phyloP scores from a whole-genome alignment of 2,797 vertebrate genomes.

The Epinephelus coioides region DNA sequence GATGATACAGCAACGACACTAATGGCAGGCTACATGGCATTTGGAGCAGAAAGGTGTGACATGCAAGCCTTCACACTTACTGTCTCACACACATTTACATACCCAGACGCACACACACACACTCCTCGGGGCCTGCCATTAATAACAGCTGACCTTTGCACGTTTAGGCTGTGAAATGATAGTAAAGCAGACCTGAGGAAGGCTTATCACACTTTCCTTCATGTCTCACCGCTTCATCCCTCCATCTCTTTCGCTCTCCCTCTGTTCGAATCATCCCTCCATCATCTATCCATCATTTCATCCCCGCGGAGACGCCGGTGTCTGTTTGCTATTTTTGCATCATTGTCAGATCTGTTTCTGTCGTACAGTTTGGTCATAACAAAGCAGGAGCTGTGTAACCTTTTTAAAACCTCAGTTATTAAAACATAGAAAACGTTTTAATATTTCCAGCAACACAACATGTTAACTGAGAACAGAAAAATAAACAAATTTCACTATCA shows the following conservation, averaged over 20 bases:
- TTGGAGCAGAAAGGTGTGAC: slow-evolving; percentile 84
- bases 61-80: slow-evolving; percentile 70
- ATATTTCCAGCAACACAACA: too few relatives aligned
- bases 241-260: slow-evolving; percentile 8
- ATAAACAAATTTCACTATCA: too few relatives aligned
- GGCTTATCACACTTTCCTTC: slow-evolving; percentile 46
- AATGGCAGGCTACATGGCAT: slow-evolving; percentile 72
- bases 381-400: not conserved
- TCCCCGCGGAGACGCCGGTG: not conserved
- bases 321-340: slow-evolving; percentile 19
- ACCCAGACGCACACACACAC: slow-evolving; percentile 31
- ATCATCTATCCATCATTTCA: not conserved
- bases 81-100: slow-evolving; percentile 64
- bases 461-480: too few relatives aligned
- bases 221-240: slow-evolving; percentile 24
- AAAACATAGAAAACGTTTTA: too few relatives aligned
- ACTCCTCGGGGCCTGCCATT: slow-evolving; percentile 70
- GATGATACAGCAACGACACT: slow-evolving; percentile 55
- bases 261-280: slow-evolving; percentile 23
- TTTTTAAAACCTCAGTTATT: too few relatives aligned
- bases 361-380: not conserved
- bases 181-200: slow-evolving; percentile 66
- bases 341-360: not conserved
- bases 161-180: slow-evolving; percentile 79
- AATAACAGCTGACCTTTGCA: slow-evolving; percentile 82